Evolutionary conservation across 1,140 invertebrate genomes (phyloP).

Genomic region (Tetramorium alpestre): DNA sequence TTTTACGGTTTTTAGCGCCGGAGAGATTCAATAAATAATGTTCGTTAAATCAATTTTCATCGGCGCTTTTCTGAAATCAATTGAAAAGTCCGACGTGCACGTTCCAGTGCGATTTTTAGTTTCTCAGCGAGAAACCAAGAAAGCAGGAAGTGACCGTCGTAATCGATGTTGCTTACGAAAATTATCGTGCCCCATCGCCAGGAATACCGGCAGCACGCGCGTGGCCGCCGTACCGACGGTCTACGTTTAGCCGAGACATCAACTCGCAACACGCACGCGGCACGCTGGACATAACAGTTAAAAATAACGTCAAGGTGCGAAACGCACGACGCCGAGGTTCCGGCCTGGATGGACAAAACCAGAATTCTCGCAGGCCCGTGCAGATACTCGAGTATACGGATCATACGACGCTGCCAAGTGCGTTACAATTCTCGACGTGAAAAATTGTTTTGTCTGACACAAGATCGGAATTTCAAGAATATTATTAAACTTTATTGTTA

Average conservation of each 20-base stretch:
- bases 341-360: slow-evolving; percentile 17
- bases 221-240: not conserved
- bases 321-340: slow-evolving; percentile 24
- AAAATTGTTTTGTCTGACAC: not conserved
- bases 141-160: not conserved
- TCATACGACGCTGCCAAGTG: too few relatives aligned
- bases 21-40: not conserved
- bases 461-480: not conserved
- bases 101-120: not conserved
- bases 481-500: not conserved
- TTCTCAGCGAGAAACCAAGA: not conserved
- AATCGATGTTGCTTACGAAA: slow-evolving; percentile 9
- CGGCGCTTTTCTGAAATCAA: not conserved
- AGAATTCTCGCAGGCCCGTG: not conserved
- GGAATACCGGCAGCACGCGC: slow-evolving; percentile 3
- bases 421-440: not conserved
- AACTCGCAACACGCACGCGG: slow-evolving; percentile 37
- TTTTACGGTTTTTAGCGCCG: not conserved
- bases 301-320: slow-evolving; percentile 68
- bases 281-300: slow-evolving; percentile 64
- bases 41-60: not conserved
- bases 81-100: not conserved
- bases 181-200: slow-evolving; percentile 3
- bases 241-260: slow-evolving; percentile 59
- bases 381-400: not conserved